These are phyloP conservation scores for Lepus oiostolus DNA, from an alignment of 2,797 vertebrate genomes.

Conservation along the genomic window DNA sequence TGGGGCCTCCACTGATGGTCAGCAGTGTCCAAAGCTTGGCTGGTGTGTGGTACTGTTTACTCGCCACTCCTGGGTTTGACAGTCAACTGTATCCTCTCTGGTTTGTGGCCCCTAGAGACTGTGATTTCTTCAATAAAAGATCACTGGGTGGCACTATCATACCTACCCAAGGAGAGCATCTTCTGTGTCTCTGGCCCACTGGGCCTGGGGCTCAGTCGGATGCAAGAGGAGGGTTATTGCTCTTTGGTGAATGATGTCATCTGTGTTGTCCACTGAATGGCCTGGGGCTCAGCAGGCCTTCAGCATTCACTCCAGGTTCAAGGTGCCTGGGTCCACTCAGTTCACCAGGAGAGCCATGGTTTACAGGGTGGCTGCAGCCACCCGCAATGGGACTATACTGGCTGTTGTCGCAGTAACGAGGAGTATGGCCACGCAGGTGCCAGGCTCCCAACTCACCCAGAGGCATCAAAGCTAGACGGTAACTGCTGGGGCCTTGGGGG, in stretches of 20 bases:
- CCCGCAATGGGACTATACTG: neutral
- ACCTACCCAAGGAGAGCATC: neutral
- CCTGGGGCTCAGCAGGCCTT: neutral
- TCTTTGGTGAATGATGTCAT: neutral
- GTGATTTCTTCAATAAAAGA: neutral
- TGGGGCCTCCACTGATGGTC: neutral
- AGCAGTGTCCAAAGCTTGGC: neutral
- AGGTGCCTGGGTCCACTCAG: neutral
- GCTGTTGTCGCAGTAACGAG: slow-evolving; percentile 26
- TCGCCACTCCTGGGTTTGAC: neutral
- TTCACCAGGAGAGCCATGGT: neutral
- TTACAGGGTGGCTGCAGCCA: neutral
- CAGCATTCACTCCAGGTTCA: neutral
- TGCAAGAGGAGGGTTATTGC: neutral
- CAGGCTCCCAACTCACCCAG: neutral
- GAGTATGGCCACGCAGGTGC: fast-evolving
- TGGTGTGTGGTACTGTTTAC: neutral
- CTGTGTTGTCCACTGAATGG: neutral
- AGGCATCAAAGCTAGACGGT: neutral
- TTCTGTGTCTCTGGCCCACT: fast-evolving
- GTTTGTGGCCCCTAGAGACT: neutral
- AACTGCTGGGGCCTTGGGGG: neutral
- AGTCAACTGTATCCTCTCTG: neutral
- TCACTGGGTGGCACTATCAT: fast-evolving
- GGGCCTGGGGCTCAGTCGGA: neutral